Conservation (phyloP, 2,888 invertebrate genomes). For the Eristalis tenax region DNA sequence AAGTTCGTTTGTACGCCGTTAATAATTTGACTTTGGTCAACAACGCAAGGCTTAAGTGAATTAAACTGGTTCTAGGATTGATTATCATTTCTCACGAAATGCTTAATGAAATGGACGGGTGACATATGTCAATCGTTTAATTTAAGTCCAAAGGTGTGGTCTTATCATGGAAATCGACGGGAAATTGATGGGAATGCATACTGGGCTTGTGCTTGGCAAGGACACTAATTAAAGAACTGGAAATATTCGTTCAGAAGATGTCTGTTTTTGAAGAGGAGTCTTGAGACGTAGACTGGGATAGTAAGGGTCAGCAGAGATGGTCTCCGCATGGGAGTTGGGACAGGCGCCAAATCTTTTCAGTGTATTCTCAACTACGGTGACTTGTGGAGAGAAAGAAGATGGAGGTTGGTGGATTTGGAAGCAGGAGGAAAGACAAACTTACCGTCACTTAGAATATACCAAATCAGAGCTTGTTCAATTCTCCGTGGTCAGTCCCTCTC, state of each 20-base stretch:
- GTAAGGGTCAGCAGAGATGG: too few relatives aligned
- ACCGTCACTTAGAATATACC: too few relatives aligned
- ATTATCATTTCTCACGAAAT: neutral
- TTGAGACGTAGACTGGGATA: neutral
- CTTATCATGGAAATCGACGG: neutral
- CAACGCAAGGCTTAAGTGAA: neutral
- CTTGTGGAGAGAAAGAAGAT: too few relatives aligned
- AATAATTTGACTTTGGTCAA: neutral
- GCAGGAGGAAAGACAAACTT: too few relatives aligned
- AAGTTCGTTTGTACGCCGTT: neutral
- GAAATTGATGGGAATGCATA: neutral
- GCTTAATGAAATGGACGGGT: neutral
- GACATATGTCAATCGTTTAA: neutral
- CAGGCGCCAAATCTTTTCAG: too few relatives aligned
- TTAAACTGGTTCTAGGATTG: neutral
- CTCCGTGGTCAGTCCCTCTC: too few relatives aligned
- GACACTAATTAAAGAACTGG: neutral
- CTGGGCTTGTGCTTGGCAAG: neutral
- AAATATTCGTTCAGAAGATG: neutral
- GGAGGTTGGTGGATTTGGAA: too few relatives aligned
- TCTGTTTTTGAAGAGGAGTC: neutral
- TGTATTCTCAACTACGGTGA: too few relatives aligned
- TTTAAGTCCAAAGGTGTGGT: neutral
- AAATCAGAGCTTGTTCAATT: too few relatives aligned
- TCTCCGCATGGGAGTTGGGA: too few relatives aligned